Evolutionary conservation across 2,113 vertebrate genomes (phyloP).

Genomic region (Albula glossodonta): DNA sequence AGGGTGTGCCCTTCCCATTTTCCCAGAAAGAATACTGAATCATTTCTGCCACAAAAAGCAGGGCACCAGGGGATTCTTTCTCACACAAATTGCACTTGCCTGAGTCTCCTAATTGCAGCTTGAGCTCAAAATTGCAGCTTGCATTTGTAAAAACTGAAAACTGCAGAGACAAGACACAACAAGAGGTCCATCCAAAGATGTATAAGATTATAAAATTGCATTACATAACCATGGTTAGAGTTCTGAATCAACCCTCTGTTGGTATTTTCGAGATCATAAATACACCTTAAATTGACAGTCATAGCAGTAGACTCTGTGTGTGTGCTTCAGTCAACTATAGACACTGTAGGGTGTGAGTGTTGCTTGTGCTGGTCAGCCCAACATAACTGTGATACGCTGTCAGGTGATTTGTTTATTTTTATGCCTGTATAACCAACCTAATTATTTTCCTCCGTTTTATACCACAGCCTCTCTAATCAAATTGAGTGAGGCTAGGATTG

Average conservation of each 20-base stretch:
- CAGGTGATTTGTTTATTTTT: constrained; percentile 7
- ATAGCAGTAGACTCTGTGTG: too few relatives aligned
- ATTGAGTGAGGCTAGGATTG: constrained; percentile 4
- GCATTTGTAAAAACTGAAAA: not conserved
- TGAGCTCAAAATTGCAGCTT: not conserved
- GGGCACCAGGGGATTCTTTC: not conserved
- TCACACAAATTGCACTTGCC: not conserved
- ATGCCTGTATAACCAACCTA: not conserved
- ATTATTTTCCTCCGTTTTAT: constrained; percentile 6
- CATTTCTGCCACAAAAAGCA: not conserved
- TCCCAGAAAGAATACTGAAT: not conserved
- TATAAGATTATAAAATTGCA: not conserved
- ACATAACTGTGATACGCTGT: not conserved
- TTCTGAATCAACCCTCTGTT: not conserved
- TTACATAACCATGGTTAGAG: not conserved
- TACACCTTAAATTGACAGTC: too few relatives aligned
- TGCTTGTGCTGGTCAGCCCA: not conserved
- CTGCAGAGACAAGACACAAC: not conserved
- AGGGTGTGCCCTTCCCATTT: not conserved
- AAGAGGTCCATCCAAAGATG: not conserved
- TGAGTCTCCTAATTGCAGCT: not conserved
- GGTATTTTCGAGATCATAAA: too few relatives aligned
- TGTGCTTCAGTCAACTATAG: not conserved
- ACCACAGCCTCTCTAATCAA: constrained; percentile 9
- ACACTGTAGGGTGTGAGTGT: not conserved